Evolutionary conservation across 2,888 invertebrate genomes (phyloP).

Genomic region (Lasioglossum vierecki): DNA sequence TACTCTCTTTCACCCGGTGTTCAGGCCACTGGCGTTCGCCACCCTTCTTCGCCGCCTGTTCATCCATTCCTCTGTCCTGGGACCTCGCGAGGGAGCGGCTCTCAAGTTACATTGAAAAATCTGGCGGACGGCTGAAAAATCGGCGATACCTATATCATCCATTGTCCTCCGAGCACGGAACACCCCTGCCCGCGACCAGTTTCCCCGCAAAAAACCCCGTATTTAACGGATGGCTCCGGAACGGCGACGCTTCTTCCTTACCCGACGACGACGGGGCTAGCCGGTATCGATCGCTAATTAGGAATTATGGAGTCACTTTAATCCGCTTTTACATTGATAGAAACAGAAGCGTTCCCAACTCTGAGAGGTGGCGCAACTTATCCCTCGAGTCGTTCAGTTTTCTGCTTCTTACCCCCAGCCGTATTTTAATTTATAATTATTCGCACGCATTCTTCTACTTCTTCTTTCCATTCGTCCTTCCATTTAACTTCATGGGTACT

Average conservation of each 20-base stretch:
- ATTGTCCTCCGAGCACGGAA: slow-evolving; percentile 65
- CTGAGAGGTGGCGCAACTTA: background rate
- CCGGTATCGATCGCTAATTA: slow-evolving; percentile 53
- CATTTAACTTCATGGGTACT: too few species aligned
- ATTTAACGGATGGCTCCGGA: slow-evolving; percentile 60
- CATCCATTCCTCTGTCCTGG: slow-evolving; percentile 75
- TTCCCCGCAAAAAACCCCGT: slow-evolving; percentile 56
- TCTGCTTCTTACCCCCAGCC: too few species aligned
- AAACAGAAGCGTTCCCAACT: background rate
- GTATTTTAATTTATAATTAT: too few species aligned
- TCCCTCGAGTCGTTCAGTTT: background rate
- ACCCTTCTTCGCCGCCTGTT: slow-evolving; percentile 71
- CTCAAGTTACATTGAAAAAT: slow-evolving; percentile 78
- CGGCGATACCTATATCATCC: slow-evolving; percentile 76
- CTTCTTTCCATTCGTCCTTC: too few species aligned
- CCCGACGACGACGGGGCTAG: background rate
- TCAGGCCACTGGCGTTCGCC: slow-evolving; percentile 31
- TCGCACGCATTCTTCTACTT: too few species aligned
- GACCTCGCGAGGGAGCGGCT: slow-evolving; percentile 73
- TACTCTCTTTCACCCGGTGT: background rate
- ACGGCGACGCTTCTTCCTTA: slow-evolving; percentile 13
- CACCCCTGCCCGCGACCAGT: slow-evolving; percentile 31
- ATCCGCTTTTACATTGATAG: slow-evolving; percentile 29
- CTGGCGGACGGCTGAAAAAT: slow-evolving; percentile 78
- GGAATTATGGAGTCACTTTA: slow-evolving; percentile 41